phyloP scores from a whole-genome alignment of 2,113 vertebrate genomes.

The Dryoscopus gambensis region DNA sequence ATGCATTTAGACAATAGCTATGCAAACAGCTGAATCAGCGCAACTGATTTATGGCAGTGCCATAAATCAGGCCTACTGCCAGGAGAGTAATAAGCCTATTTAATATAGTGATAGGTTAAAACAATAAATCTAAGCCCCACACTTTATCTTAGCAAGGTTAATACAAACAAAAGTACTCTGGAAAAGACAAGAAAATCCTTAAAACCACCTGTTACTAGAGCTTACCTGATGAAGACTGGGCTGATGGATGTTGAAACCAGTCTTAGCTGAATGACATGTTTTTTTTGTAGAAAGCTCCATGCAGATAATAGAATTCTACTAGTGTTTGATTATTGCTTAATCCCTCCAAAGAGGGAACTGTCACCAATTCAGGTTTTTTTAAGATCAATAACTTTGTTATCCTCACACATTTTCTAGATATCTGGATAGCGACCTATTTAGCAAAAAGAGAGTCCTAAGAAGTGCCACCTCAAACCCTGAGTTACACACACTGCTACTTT shows the following conservation, averaged over 20 bases:
- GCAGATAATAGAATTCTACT: background rate
- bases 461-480: background rate
- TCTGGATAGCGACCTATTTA: background rate
- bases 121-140: background rate
- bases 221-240: background rate
- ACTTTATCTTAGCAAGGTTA: background rate
- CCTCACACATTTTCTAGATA: background rate
- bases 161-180: background rate
- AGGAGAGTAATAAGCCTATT: background rate
- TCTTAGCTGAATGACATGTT: background rate
- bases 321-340: background rate
- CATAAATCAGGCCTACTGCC: background rate
- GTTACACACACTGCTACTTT: background rate
- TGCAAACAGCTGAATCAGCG: conserved; percentile 18
- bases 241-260: background rate
- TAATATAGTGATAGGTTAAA: conserved; percentile 2
- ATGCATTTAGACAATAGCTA: background rate
- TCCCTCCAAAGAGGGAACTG: background rate
- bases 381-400: background rate
- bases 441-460: background rate
- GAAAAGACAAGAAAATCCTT: background rate
- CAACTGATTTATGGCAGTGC: background rate
- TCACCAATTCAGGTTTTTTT: background rate
- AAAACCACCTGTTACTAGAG: background rate
- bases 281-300: background rate